A percentile compares a stretch with the other conserved stretches of the same genome.
Conservation (phyloP, 2,888 invertebrate species). For the Archips crataeganus region DNA sequence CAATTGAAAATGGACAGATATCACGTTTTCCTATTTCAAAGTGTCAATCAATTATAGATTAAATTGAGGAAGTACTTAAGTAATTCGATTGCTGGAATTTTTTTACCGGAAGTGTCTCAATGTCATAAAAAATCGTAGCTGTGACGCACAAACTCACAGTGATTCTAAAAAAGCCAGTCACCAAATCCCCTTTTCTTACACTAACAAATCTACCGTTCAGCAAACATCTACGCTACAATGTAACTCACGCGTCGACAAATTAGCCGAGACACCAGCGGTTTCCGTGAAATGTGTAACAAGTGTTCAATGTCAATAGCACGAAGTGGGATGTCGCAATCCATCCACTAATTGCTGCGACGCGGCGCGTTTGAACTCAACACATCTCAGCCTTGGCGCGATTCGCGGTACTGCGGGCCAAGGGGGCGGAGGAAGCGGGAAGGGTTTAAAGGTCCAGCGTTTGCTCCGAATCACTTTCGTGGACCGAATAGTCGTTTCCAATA, state of each 20-base stretch:
- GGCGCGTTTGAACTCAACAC: slow-evolving; percentile 77
- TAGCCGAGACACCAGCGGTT: slow-evolving; percentile 52
- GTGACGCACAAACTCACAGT: not conserved
- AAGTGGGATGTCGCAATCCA: slow-evolving; percentile 65
- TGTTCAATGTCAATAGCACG: slow-evolving; percentile 82
- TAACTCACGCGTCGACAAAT: slow-evolving; percentile 40
- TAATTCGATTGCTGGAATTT: no score
- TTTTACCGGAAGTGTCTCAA: not conserved
- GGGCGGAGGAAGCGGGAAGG: slow-evolving; percentile 12
- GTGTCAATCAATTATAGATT: no score
- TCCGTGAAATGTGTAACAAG: slow-evolving; percentile 80
- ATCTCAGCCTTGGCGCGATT: slow-evolving; percentile 77
- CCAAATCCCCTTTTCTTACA: slow-evolving; percentile 3
- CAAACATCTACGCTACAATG: slow-evolving; percentile 16
- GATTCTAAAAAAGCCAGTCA: not conserved
- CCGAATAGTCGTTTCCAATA: no score
- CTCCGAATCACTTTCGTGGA: no score
- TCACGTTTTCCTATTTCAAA: no score
- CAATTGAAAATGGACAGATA: no score
- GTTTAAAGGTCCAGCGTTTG: no score
- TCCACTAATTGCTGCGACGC: slow-evolving; percentile 77
- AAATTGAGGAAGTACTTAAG: no score
- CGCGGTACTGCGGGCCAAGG: slow-evolving; percentile 57
- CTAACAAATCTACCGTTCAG: slow-evolving; percentile 25
- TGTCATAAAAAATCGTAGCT: not conserved